phyloP scores from a whole-genome alignment of 92 coral and sea anemone genomes.

The Epizoanthus ramosus region DNA sequence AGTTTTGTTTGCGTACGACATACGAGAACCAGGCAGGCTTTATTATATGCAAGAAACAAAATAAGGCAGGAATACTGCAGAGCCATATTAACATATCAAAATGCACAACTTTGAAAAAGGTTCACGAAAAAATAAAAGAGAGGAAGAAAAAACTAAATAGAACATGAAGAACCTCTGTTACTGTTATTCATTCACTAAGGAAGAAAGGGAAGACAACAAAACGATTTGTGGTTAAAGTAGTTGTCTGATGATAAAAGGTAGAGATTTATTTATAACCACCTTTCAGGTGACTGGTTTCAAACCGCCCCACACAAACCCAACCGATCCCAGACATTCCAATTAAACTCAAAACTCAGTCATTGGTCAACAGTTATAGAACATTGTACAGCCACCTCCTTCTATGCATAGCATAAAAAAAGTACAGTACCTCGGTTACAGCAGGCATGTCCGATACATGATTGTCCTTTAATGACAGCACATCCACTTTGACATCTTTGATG shows the following conservation, averaged over 20 bases:
- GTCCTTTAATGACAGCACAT: constrained; percentile 62
- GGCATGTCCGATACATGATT: constrained; percentile 43
- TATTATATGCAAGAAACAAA: neutral
- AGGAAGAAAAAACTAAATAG: neutral
- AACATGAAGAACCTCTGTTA: too few species aligned
- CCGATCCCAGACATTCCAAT: too few species aligned
- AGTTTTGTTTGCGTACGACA: too few species aligned
- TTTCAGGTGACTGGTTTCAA: too few species aligned
- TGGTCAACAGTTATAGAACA: too few species aligned
- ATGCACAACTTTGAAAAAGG: neutral
- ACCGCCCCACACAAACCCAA: neutral
- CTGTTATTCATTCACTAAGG: too few species aligned
- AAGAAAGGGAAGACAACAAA: too few species aligned
- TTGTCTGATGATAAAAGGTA: too few species aligned
- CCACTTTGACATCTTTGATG: constrained; percentile 66
- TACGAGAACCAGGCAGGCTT: neutral
- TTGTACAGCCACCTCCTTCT: neutral
- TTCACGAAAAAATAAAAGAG: neutral
- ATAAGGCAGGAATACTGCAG: neutral
- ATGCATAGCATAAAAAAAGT: neutral
- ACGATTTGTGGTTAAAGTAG: too few species aligned
- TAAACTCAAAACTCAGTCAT: too few species aligned
- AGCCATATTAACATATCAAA: neutral
- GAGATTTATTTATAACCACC: too few species aligned
- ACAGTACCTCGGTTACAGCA: constrained; percentile 15